Percentiles rank a stretch among this genome's conserved stretches.
Evolutionary conservation across 2,113 vertebrate genomes (phyloP).

Genomic region (Psammodynastes pulverulentus): DNA sequence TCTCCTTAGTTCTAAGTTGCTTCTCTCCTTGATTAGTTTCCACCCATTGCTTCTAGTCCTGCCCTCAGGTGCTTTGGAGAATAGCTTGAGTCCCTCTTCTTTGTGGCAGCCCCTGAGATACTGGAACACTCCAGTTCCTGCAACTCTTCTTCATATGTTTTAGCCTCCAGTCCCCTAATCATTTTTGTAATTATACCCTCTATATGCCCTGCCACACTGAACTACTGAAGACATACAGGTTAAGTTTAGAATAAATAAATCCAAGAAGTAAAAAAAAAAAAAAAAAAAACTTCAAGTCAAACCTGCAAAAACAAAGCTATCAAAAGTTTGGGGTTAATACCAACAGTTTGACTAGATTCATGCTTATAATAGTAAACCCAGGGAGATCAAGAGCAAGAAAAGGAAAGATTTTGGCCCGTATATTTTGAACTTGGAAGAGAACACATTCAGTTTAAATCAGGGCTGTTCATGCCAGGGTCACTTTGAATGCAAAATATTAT

Average conservation of each 20-base stretch:
- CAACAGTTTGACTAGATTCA: neutral
- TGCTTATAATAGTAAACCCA: neutral
- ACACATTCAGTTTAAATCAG: neutral
- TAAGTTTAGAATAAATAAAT: neutral
- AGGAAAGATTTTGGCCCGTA: neutral
- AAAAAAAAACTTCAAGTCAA: neutral
- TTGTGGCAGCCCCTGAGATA: no score
- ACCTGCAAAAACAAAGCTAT: neutral
- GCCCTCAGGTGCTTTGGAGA: no score
- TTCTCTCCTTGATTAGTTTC: no score
- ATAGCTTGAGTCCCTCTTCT: no score
- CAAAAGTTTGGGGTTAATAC: neutral
- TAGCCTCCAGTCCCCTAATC: no score
- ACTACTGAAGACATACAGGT: neutral
- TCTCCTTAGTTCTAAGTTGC: no score
- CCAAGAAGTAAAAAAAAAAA: neutral
- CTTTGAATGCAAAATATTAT: neutral
- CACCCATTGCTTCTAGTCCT: no score
- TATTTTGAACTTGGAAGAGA: neutral
- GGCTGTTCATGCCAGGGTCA: neutral
- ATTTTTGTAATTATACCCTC: slow-evolving; percentile 32
- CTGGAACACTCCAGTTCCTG: no score
- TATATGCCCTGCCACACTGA: neutral
- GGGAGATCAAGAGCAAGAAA: neutral
- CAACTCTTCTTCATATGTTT: no score